Base-by-base conservation (phyloP, 2,113 vertebrate species). In the Dryoscopus gambensis region DNA sequence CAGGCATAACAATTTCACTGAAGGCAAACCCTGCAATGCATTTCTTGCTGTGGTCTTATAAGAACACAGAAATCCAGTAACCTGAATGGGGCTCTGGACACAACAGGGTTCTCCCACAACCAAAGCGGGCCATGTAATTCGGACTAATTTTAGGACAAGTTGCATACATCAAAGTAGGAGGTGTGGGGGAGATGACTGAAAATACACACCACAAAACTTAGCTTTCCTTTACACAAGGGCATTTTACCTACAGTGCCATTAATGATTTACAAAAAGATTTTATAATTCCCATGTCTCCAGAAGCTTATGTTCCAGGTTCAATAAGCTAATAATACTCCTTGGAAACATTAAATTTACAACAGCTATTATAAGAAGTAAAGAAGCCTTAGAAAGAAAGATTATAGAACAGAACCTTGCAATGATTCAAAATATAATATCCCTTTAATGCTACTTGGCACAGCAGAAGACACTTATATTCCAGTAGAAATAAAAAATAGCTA, bases 351-450 rank as follows among this genome's bases (percentile, higher is more conserved):
- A 53, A 94, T 79, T 90, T 91, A 94, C 53, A 78, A 31, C 2
- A 82, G 50, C 37, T 89, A 89, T 91, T 94, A 84, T 75, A 91
- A 84, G 80, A 74, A 84, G 56, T 46, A 92, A 89, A 67, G 60
- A 89, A 91, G 50, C 42, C 81, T 89, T 85, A 85, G 46, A 82
- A 94, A 91, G 35, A 39, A 59, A 85, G 60, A 56, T n/a, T 68
- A 64, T 0, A 84, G 57, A 85, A 82, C 3, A 73, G 53, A 89
- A 86, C 24, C 23, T 49, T 85, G 62, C 20, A 84, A 73, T 63
- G 57, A 90, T 46, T 87, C 69, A 87, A 75, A 84, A 70, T 44
- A 39, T 16, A 92, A 64, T 57, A 74, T 5, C 22, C 28, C 67
- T 82, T 76, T 63, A 81, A 24, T 50, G 46, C 37, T 84, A 68